Percentiles rank a stretch among this genome's conserved stretches.
Conservation (phyloP, 2,888 invertebrate species). For the Euphydryas editha region DNA sequence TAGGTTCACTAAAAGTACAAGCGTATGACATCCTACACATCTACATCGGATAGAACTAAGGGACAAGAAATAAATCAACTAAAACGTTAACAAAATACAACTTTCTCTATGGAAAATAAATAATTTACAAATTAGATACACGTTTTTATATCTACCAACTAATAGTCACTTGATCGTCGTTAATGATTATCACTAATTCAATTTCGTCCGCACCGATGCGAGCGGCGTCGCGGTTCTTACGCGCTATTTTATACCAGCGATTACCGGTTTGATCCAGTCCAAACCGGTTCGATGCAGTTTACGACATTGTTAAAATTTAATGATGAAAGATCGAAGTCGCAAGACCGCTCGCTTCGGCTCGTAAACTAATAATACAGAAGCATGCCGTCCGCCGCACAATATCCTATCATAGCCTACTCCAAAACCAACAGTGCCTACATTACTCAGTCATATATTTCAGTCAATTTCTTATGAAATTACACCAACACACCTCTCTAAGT, state of each 20-base stretch:
- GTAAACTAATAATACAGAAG: slow-evolving; percentile 65
- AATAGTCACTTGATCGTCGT: slow-evolving; percentile 76
- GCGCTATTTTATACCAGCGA: not conserved
- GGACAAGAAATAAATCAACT: slow-evolving; percentile 80
- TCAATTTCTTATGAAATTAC: slow-evolving; percentile 81
- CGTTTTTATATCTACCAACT: slow-evolving; percentile 74
- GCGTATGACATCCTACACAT: slow-evolving; percentile 81
- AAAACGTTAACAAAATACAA: slow-evolving; percentile 84
- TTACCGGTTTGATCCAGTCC: slow-evolving; percentile 43
- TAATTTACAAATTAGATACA: slow-evolving; percentile 83
- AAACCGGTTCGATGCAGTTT: slow-evolving; percentile 45
- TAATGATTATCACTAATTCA: slow-evolving; percentile 71
- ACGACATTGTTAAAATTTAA: slow-evolving; percentile 14
- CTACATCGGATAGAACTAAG: slow-evolving; percentile 81
- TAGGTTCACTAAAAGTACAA: slow-evolving; percentile 82
- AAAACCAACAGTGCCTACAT: slow-evolving; percentile 77
- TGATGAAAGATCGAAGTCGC: slow-evolving; percentile 25
- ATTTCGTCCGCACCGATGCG: slow-evolving; percentile 58
- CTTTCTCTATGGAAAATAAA: slow-evolving; percentile 82
- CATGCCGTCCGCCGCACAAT: slow-evolving; percentile 78
- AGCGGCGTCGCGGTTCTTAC: slow-evolving; percentile 51
- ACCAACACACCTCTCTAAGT: slow-evolving; percentile 72
- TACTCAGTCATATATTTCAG: slow-evolving; percentile 83
- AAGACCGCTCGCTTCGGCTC: slow-evolving; percentile 58
- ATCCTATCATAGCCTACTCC: slow-evolving; percentile 78